Percentiles rank a stretch among this genome's conserved stretches.
Conservation (phyloP, 2,797 vertebrate genomes). For the Sebastiscus albofasciatus region DNA sequence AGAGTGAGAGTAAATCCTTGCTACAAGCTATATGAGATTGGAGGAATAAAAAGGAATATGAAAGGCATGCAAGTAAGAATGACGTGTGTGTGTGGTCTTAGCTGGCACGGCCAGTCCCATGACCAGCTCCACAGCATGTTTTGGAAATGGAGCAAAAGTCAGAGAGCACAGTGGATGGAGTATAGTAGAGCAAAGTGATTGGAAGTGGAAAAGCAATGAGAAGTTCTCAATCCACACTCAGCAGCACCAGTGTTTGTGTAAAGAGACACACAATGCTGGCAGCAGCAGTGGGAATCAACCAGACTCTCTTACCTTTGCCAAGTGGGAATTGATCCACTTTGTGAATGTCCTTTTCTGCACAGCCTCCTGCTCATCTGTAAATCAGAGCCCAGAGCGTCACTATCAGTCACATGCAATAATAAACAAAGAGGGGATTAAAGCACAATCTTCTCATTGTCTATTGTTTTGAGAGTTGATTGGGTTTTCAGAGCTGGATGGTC, state of each 20-base stretch:
- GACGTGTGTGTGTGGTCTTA: conserved; percentile 50
- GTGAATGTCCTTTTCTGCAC: conserved; percentile 99
- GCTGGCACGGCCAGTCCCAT: conserved; percentile 58
- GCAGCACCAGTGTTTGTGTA: conserved; percentile 36
- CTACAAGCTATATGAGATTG: conserved; percentile 61
- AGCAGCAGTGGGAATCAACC: conserved; percentile 45
- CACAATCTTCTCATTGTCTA: conserved; percentile 66
- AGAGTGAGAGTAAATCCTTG: conserved; percentile 70
- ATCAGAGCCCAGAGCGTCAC: conserved; percentile 70
- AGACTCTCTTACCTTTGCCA: conserved; percentile 91
- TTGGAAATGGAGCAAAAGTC: conserved; percentile 58
- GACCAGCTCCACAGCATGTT: conserved; percentile 52
- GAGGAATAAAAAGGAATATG: conserved; percentile 40
- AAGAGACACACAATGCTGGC: conserved; percentile 63
- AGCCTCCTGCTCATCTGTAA: conserved; percentile 96
- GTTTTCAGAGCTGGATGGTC: conserved; percentile 35
- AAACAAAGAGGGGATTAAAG: conserved; percentile 64
- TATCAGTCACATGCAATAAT: conserved; percentile 54
- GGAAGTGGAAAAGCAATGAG: conserved; percentile 28
- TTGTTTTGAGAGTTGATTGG: conserved; percentile 48
- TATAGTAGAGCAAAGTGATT: conserved; percentile 14
- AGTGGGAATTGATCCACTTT: conserved; percentile 99
- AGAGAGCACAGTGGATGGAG: conserved; percentile 15
- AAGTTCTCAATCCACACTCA: conserved; percentile 51
- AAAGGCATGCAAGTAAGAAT: conserved; percentile 48